Conservation (phyloP, 2,113 vertebrate genomes). For the Thunnus maccoyii region DNA sequence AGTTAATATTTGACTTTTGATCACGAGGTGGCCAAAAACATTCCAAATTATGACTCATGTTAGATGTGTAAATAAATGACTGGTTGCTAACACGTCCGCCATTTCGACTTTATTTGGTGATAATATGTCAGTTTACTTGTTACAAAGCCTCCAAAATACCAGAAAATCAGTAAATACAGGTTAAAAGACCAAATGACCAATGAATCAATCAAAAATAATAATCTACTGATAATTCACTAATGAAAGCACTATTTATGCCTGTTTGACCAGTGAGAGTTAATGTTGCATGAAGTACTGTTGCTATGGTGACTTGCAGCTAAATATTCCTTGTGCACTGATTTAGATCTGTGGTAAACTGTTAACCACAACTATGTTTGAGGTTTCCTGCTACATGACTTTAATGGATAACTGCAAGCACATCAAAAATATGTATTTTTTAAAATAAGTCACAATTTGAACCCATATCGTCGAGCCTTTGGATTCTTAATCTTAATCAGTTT, state of each 20-base stretch:
- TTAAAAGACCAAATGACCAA: background rate
- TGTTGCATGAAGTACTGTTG: conserved; percentile 3
- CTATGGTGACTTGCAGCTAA: conserved; percentile 19
- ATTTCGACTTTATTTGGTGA: no score
- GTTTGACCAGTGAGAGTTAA: conserved; percentile 1
- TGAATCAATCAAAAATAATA: background rate
- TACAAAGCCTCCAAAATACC: no score
- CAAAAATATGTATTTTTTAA: background rate
- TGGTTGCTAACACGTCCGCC: background rate
- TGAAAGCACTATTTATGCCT: background rate
- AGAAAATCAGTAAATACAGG: no score
- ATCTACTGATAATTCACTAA: background rate
- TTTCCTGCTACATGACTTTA: conserved; percentile 13
- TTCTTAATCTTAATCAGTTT: background rate
- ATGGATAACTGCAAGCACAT: background rate
- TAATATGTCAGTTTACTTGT: no score
- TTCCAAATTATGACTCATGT: background rate
- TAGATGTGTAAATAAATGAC: background rate
- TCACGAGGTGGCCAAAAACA: background rate
- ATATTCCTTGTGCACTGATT: conserved; percentile 41
- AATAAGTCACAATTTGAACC: background rate
- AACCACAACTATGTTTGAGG: conserved; percentile 7
- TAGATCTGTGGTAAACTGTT: conserved; percentile 26
- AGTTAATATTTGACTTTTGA: background rate
- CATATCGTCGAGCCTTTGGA: background rate